Base-by-base conservation (phyloP, 1,140 invertebrate genomes). In the Octopus bimaculoides region DNA sequence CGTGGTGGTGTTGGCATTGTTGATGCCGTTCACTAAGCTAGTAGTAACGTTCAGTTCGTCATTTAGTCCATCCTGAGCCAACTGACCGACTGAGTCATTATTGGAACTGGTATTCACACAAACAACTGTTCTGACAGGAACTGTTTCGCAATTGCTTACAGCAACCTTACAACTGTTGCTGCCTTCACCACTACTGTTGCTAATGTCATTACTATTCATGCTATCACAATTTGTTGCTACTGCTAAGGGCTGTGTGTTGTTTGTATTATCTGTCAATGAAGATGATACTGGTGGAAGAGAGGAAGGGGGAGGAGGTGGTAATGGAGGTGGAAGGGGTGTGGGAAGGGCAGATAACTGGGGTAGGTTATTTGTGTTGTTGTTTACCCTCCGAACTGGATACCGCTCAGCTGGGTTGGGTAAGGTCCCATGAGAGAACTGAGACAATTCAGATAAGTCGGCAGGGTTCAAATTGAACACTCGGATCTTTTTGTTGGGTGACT, bases 401-500 rank as follows among this genome's bases (percentile, higher is more conserved):
- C 26, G 66, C 17, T 71, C 5, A 71, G 14, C 26, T 14, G 66
- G 14, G 26, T 5, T 14, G 17, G 66, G 66, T 12, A 71, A 20
- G 17, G 66, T 71, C 14, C 17, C 66, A 17, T n/a, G 17, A 71
- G 66, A 12, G 74, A 75, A 53, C 74, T 75, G 66, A 41, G 6
- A 20, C 52, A 52, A 75, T 14, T 52, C 74, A 41, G n/a, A 26
- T 14, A 75, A 12, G n/a, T 75, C 74, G 17, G 17, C 41, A 41
- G 74, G 1, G 17, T 52, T 75, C 8, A 83, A 26, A 54, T 78
- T 81, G n/a, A 78, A 71, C 55, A 79, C 52, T 17, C 74, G 78
- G n/a, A 69, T 52, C 8, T 77, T 54, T 66, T 82, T 82, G 69
- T 54, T 78, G 20, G 78, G 77, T 41, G 78, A 26, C 71, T 81